These are phyloP conservation scores for Phrynocephalus vlangalii DNA, from an alignment of 2,797 vertebrate genomes.

Conservation along the genomic window DNA sequence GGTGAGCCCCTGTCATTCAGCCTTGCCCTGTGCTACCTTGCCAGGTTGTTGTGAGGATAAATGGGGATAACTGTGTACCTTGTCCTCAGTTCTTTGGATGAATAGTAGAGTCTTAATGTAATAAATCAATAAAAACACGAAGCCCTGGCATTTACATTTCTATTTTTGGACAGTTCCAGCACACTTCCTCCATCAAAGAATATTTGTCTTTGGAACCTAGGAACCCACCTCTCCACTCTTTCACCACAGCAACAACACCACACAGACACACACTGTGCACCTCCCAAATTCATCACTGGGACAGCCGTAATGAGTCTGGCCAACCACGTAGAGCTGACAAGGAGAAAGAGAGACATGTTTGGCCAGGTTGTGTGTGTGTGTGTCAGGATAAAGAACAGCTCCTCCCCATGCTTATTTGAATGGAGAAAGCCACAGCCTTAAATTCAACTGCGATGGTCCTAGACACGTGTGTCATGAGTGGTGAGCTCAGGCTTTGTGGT, in stretches of 20 bases:
- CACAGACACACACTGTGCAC: neutral
- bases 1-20: neutral
- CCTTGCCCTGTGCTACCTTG: neutral
- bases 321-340: constrained; percentile 6
- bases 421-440: neutral
- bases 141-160: neutral
- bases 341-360: constrained; percentile 14
- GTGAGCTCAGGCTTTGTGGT: neutral
- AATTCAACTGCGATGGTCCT: neutral
- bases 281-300: neutral
- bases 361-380: neutral
- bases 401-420: neutral
- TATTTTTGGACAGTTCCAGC: neutral
- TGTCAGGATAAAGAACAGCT: constrained; percentile 42
- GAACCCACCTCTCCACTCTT: neutral
- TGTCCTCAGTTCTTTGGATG: neutral
- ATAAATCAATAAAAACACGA: neutral
- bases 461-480: too few species aligned
- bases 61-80: neutral
- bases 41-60: neutral
- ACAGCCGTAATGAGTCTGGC: neutral
- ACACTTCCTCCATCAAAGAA: neutral
- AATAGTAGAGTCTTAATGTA: neutral
- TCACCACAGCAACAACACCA: neutral
- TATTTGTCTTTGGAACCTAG: neutral